A percentile compares a stretch with the other conserved stretches of the same genome.
Conservation (phyloP, 2,797 vertebrate species). For the Thaleichthys pacificus region DNA sequence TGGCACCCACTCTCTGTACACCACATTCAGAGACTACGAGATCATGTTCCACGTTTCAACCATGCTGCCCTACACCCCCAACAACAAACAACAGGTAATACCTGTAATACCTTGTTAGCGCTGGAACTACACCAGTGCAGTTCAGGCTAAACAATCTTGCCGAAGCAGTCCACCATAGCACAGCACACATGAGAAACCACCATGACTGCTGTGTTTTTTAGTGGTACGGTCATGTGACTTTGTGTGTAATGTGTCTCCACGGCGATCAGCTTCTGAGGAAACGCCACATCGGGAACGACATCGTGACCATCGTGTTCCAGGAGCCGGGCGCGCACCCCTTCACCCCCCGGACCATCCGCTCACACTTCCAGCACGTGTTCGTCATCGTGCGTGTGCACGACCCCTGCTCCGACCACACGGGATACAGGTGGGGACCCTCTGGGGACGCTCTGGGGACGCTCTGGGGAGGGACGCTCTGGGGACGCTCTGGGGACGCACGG, state of each 20-base stretch:
- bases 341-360: slow-evolving; percentile 93
- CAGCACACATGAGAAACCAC: no score
- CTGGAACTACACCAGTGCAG: no score
- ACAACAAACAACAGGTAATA: slow-evolving; percentile 96
- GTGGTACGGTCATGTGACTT: no score
- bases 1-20: slow-evolving; percentile 94
- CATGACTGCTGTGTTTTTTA: no score
- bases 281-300: slow-evolving; percentile 96
- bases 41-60: slow-evolving; percentile 99
- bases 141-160: no score
- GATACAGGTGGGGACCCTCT: slow-evolving; percentile 85
- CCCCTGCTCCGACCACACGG: slow-evolving; percentile 90
- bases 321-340: slow-evolving; percentile 94
- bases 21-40: slow-evolving; percentile 95
- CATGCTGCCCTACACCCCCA: slow-evolving; percentile 94
- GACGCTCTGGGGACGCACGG: no score
- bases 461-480: no score
- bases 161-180: no score
- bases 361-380: slow-evolving; percentile 97
- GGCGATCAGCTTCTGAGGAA: slow-evolving; percentile 85
- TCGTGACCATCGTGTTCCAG: slow-evolving; percentile 98
- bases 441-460: no score
- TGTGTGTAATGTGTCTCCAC: no score
- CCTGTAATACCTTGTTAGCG: no score
- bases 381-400: slow-evolving; percentile 89